Evolutionary conservation across 2,888 invertebrate genomes (phyloP), one percentile per base, ranked within the genome.

Genomic region (Stenoptilia bipunctidactyla): DNA sequence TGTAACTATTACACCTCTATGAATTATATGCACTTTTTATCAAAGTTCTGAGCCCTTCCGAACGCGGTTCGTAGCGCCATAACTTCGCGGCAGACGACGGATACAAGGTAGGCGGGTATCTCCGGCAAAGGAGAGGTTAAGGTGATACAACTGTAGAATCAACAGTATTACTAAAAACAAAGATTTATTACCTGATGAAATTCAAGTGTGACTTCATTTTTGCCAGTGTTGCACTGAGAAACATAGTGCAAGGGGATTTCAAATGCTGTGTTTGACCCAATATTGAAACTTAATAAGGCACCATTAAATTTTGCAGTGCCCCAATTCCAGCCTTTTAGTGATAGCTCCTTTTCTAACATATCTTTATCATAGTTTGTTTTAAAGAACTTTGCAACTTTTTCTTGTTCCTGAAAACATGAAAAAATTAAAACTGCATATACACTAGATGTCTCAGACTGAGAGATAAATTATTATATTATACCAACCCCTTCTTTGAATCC

Each of bases 271-370:
- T 91, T 88, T 20, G 87, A 86, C 2, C 92, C 93, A 34, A 95
- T 90, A 64, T 96, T 94, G 61, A 93, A 96, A 60, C 91, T 92
- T 1, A 96, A 73, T 1, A 93, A 89, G 0, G 94, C 91, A 2
- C 96, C 98, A 54, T 90, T 90, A 64, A 99, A 98, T 54, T 94
- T 93, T 0, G 96, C 96, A 0, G 94, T 93, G 15, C 99, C 99
- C 96, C 98, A 99, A 73, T 99, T 99, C 98, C 98, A 99, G 1
- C 99, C 99, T 67, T 96, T 97, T 1, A 98, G 85, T 47, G 96
- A 94, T 39, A 97, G 75, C 59, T 99, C 98, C 57, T 94, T 94
- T 57, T 95, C 96, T 36, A 94, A 82, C 89, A 98, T 89, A 42
- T 94, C 92, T 52, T 92, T 91, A 15, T 90, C 87, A 69, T 97